Percentiles rank a stretch among this genome's conserved stretches.
Conservation (phyloP, 2,888 invertebrate genomes). For the Alloscopus bannaensis region DNA sequence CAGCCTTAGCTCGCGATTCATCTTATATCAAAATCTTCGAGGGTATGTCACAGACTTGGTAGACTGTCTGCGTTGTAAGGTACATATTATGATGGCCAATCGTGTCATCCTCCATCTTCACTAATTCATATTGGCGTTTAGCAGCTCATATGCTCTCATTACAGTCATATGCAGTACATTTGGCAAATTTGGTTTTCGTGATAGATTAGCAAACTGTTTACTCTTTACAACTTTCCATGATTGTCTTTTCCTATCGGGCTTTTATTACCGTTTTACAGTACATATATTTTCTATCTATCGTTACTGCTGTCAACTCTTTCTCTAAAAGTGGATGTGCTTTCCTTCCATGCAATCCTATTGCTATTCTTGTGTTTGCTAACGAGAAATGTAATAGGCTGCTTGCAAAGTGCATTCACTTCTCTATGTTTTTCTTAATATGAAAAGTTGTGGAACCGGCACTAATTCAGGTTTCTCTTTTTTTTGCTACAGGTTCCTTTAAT, state of each 20-base stretch:
- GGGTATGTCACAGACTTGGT: slow-evolving; percentile 97
- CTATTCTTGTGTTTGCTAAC: not conserved
- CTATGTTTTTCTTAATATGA: too few species aligned
- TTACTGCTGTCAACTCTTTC: too few species aligned
- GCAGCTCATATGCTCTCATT: slow-evolving; percentile 54
- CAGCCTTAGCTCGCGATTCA: slow-evolving; percentile 87
- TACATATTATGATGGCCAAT: slow-evolving; percentile 76
- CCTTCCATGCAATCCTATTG: too few species aligned
- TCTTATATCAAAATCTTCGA: slow-evolving; percentile 95
- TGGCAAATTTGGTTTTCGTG: slow-evolving; percentile 55
- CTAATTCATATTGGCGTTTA: slow-evolving; percentile 61
- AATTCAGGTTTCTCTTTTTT: slow-evolving; percentile 18
- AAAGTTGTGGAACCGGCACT: not conserved
- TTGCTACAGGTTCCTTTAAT: slow-evolving; percentile 81
- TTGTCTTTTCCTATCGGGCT: not conserved
- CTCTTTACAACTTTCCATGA: not conserved
- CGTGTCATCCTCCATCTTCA: slow-evolving; percentile 69
- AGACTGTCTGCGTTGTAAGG: slow-evolving; percentile 98
- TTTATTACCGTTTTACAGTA: too few species aligned
- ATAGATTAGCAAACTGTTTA: slow-evolving; percentile 25
- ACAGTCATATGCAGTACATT: slow-evolving; percentile 51
- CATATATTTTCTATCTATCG: too few species aligned
- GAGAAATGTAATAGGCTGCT: not conserved
- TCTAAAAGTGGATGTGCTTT: too few species aligned
- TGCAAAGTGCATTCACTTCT: slow-evolving; percentile 26